phyloP scores from a whole-genome alignment of 2,113 vertebrate genomes.

The Myotis lucifugus region DNA sequence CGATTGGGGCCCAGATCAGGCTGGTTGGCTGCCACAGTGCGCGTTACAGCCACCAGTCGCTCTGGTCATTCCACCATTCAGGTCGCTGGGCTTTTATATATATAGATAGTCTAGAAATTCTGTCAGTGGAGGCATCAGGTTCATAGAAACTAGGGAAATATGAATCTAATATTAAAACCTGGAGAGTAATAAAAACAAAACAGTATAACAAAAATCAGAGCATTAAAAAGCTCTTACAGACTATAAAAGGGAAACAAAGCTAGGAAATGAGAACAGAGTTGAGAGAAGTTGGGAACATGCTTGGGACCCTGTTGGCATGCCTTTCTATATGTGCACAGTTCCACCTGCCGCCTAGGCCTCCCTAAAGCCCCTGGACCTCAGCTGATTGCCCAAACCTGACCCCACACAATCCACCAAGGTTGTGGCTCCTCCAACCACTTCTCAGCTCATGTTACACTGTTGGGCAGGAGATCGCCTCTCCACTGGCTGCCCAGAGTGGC shows the following conservation, averaged over 20 bases:
- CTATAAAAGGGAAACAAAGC: neutral
- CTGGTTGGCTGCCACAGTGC: too few species aligned
- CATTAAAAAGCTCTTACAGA: neutral
- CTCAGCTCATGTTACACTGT: neutral
- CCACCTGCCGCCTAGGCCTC: neutral
- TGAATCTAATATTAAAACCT: neutral
- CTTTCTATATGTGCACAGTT: neutral
- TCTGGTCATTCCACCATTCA: too few species aligned
- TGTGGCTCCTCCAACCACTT: neutral
- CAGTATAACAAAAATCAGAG: neutral
- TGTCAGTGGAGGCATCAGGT: neutral
- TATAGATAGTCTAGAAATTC: neutral
- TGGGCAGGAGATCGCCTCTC: neutral
- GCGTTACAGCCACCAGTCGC: too few species aligned
- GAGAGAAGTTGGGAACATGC: neutral
- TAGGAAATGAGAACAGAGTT: neutral
- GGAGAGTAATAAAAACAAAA: constrained; percentile 6
- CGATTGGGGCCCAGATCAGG: too few species aligned
- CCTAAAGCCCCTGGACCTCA: neutral
- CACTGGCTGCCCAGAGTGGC: neutral
- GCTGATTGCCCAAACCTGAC: neutral
- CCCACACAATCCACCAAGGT: neutral
- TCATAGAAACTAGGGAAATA: neutral
- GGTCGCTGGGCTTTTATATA: too few species aligned
- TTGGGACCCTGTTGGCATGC: neutral